phyloP scores from a whole-genome alignment of 2,113 vertebrate species.

The Solea senegalensis region DNA sequence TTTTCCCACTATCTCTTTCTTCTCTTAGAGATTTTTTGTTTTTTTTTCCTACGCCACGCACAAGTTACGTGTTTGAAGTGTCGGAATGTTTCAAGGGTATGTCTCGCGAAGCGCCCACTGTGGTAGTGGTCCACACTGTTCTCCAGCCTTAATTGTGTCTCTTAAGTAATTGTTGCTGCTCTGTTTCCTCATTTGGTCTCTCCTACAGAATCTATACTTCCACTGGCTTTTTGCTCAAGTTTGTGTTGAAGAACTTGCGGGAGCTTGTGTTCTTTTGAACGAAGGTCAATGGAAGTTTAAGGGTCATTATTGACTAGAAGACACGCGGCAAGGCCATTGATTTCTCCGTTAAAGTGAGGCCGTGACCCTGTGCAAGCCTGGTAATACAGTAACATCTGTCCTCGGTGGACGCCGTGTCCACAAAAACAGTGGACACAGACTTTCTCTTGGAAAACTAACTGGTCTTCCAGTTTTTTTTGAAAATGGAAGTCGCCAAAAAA shows the following conservation, averaged over 20 bases:
- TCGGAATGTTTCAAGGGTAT: slow-evolving; percentile 74
- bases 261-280: background rate
- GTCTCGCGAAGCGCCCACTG: slow-evolving; percentile 57
- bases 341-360: background rate
- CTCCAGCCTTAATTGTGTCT: slow-evolving; percentile 70
- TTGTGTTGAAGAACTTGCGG: background rate
- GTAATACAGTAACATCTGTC: too few relatives aligned
- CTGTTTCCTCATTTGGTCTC: slow-evolving; percentile 26
- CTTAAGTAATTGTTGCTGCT: slow-evolving; percentile 47
- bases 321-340: background rate
- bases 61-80: slow-evolving; percentile 74
- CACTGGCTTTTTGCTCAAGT: background rate
- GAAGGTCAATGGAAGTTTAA: background rate
- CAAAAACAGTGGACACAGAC: too few relatives aligned
- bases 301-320: background rate
- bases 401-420: too few relatives aligned
- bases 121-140: slow-evolving; percentile 53
- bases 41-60: slow-evolving; percentile 42
- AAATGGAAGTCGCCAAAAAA: too few relatives aligned
- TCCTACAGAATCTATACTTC: slow-evolving; percentile 28
- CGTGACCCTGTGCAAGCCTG: background rate
- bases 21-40: slow-evolving; percentile 50
- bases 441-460: too few relatives aligned
- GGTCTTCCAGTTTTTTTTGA: too few relatives aligned
- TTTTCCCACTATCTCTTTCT: slow-evolving; percentile 58